These are phyloP conservation scores for Steinernema carpocapsae DNA, from an alignment of 2,888 invertebrate genomes.

Conservation along the genomic window DNA sequence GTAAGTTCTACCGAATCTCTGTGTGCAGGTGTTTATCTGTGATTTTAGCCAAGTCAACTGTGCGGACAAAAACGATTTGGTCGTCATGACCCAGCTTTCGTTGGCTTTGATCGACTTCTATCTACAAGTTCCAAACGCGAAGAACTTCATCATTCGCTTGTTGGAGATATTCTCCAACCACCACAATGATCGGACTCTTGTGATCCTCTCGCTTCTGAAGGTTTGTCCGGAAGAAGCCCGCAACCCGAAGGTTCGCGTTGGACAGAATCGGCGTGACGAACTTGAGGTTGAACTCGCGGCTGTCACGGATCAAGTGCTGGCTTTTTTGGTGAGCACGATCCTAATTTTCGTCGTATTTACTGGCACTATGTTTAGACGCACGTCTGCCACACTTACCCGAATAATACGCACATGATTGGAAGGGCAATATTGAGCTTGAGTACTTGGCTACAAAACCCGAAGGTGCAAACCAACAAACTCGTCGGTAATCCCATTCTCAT, in stretches of 20 bases:
- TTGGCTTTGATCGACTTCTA: slow-evolving; percentile 90
- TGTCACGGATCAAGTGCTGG: slow-evolving; percentile 80
- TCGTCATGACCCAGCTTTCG: slow-evolving; percentile 86
- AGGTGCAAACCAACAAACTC: slow-evolving; percentile 79
- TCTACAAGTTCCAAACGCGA: slow-evolving; percentile 91
- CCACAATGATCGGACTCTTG: slow-evolving; percentile 75
- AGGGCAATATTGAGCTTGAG: slow-evolving; percentile 77
- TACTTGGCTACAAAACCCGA: slow-evolving; percentile 86
- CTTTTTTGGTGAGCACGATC: slow-evolving; percentile 76
- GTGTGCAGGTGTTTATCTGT: too few relatives aligned
- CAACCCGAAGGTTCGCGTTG: slow-evolving; percentile 75
- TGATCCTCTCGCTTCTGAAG: slow-evolving; percentile 87
- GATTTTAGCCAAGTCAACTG: neutral
- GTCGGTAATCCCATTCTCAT: slow-evolving; percentile 71
- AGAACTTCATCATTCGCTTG: slow-evolving; percentile 83
- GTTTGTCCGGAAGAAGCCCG: slow-evolving; percentile 90
- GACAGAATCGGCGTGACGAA: slow-evolving; percentile 86
- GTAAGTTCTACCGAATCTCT: slow-evolving; percentile 44
- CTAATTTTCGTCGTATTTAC: neutral
- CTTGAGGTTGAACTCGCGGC: slow-evolving; percentile 81
- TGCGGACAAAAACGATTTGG: slow-evolving; percentile 57
- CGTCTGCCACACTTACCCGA: slow-evolving; percentile 37
- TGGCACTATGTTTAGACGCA: slow-evolving; percentile 35
- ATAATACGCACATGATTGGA: slow-evolving; percentile 7
- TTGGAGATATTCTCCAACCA: slow-evolving; percentile 76